A percentile compares a stretch with the other conserved stretches of the same genome.
Evolutionary conservation across 2,888 invertebrate species (phyloP).

Genomic region (Chouioia cunea): DNA sequence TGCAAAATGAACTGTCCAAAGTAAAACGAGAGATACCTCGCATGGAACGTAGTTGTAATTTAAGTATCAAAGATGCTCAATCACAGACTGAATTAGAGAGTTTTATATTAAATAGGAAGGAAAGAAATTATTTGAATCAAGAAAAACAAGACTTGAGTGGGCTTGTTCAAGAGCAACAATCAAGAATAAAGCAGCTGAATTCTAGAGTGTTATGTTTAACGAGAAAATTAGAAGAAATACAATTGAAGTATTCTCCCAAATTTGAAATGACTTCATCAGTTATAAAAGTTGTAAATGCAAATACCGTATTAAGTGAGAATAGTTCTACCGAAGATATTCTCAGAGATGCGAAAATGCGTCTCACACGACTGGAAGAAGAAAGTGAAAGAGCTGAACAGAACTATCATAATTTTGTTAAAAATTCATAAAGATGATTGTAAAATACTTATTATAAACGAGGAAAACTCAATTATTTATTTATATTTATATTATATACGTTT

Average conservation of each 20-base stretch:
- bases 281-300: slow-evolving; percentile 50
- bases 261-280: slow-evolving; percentile 51
- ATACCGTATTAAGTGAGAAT: slow-evolving; percentile 61
- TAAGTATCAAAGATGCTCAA: slow-evolving; percentile 51
- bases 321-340: slow-evolving; percentile 66
- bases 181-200: slow-evolving; percentile 63
- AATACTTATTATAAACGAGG: slow-evolving; percentile 27
- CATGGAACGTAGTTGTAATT: slow-evolving; percentile 37
- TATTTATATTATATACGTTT: not conserved
- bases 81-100: slow-evolving; percentile 60
- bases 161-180: slow-evolving; percentile 60
- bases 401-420: slow-evolving; percentile 60
- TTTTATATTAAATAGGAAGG: slow-evolving; percentile 46
- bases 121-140: slow-evolving; percentile 53
- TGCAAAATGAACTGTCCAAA: slow-evolving; percentile 60
- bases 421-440: slow-evolving; percentile 44
- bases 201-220: slow-evolving; percentile 59
- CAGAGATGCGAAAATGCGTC: slow-evolving; percentile 63
- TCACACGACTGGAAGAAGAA: slow-evolving; percentile 63
- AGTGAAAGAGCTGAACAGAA: slow-evolving; percentile 62
- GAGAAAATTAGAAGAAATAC: slow-evolving; percentile 61
- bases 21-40: slow-evolving; percentile 52
- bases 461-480: slow-evolving; percentile 17
- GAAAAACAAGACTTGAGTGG: slow-evolving; percentile 61
- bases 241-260: slow-evolving; percentile 49